Conservation (phyloP, 2,797 vertebrate genomes). For the Triplophysa yarkandensis region DNA sequence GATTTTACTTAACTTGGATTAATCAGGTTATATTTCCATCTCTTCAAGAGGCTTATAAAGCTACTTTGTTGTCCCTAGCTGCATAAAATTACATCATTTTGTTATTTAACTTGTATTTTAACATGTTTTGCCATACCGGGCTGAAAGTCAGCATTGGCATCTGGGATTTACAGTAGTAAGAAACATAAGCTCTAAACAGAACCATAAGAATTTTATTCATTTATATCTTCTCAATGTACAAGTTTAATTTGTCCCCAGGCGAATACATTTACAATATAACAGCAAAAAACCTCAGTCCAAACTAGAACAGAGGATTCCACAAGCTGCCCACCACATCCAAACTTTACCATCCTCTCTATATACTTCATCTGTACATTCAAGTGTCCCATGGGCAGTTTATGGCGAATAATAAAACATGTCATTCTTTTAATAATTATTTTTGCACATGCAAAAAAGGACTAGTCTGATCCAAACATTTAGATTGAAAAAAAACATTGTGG, state of each 20-base stretch:
- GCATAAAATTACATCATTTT: too few species aligned
- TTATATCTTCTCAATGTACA: constrained; percentile 72
- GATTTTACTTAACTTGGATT: too few species aligned
- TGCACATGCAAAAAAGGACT: constrained; percentile 68
- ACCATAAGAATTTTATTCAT: constrained; percentile 52
- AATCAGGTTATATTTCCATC: too few species aligned
- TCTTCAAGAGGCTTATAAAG: too few species aligned
- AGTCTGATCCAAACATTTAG: constrained; percentile 65
- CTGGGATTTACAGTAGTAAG: neutral
- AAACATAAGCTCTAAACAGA: neutral
- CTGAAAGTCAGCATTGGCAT: too few species aligned
- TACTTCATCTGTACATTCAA: constrained; percentile 77
- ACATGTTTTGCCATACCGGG: too few species aligned
- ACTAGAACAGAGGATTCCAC: constrained; percentile 16
- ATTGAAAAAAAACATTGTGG: constrained; percentile 64
- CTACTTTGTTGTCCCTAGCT: too few species aligned
- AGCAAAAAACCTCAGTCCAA: constrained; percentile 31
- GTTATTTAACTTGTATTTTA: too few species aligned
- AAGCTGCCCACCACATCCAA: constrained; percentile 15
- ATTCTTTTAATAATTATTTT: constrained; percentile 40
- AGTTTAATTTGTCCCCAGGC: constrained; percentile 57
- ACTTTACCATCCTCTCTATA: neutral
- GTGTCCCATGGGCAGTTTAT: constrained; percentile 54
- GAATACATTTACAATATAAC: constrained; percentile 45
- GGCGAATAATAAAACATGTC: constrained; percentile 47